Base-by-base conservation (phyloP, 2,888 invertebrate species). In the Nysson spinosus region DNA sequence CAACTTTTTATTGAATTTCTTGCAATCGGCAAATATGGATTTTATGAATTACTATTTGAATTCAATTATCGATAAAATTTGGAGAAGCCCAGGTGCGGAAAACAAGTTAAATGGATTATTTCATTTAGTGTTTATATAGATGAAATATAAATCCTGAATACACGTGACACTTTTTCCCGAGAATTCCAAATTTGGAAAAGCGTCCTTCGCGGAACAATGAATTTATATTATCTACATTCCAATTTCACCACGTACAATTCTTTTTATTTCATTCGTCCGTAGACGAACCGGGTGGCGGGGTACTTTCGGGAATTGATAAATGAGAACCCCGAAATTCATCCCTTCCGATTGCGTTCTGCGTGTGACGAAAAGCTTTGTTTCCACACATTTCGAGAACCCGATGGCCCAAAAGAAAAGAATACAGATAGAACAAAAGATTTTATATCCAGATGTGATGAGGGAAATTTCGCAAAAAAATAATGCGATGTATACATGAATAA, bases 251-350 rank as follows among this genome's bases (percentile, higher is more conserved):
- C 63, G 43, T 55, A 63, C 49, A 61, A 64, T 43, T 34, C 24
- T 19, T 24, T 26, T 47, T 22, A 47, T 50, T 69, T 69, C 68
- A 68, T 69, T 63, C 60, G 68, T 68, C 61, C 60, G 55, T n/a
- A n/a, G 22, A 19, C 39, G 14, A 11, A 37, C 37, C 39, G 58
- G 69, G 52, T 42, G 58, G 51, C 50, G 56, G 43, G 35, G 54
- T n/a, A 57, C 32, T 46, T 49, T 26, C 67, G 32, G 39, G 55
- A 55, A 63, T 74, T 77, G 79, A 79, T 78, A 79, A 79, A 79
- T 79, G 79, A 66, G 62, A 47, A 46, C 69, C 58, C 63, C 54
- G 66, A 71, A 72, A 71, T 69, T 77, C 78, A 77, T 77, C 72
- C n/a, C 75, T 51, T 52, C 65, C 73, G 71, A 79, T 79, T 76